These are phyloP conservation scores for Micromys minutus DNA, from an alignment of 2,113 vertebrate species.

Conservation along the genomic window DNA sequence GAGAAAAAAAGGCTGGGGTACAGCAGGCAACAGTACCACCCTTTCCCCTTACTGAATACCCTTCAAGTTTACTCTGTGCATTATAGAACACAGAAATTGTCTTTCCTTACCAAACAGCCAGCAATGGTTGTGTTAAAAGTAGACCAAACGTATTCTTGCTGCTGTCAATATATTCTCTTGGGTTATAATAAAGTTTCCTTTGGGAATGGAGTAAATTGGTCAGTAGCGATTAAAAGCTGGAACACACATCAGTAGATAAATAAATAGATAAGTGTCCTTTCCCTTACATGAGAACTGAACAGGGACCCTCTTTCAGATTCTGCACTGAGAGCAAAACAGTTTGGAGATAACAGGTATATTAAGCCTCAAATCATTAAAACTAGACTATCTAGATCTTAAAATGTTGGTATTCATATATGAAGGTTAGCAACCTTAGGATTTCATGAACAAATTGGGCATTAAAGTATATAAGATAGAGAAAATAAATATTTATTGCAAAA, in stretches of 20 bases:
- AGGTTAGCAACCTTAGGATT: neutral
- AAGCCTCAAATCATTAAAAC: neutral
- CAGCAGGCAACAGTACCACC: neutral
- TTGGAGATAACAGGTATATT: slow-evolving; percentile 1
- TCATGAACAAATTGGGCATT: neutral
- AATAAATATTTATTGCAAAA: slow-evolving; percentile 5
- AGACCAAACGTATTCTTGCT: slow-evolving; percentile 16
- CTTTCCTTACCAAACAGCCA: neutral
- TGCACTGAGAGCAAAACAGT: neutral
- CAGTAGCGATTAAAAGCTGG: slow-evolving; percentile 46
- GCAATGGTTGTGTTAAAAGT: slow-evolving; percentile 48
- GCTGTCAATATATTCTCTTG: slow-evolving; percentile 36
- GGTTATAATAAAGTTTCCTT: slow-evolving; percentile 47
- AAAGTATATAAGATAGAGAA: neutral
- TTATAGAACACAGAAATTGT: neutral
- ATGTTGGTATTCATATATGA: slow-evolving; percentile 32
- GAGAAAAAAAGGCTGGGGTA: neutral
- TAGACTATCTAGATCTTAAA: slow-evolving; percentile 16
- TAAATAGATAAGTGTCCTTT: slow-evolving; percentile 23
- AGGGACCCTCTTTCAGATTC: neutral
- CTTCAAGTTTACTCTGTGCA: slow-evolving; percentile 19
- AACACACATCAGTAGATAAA: slow-evolving; percentile 26
- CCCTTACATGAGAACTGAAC: slow-evolving; percentile 9
- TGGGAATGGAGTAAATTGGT: slow-evolving; percentile 48
- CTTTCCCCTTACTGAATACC: slow-evolving; percentile 8